Evolutionary conservation across 2,888 invertebrate genomes (phyloP).

Genomic region (Spatulosminthurus flaviceps): DNA sequence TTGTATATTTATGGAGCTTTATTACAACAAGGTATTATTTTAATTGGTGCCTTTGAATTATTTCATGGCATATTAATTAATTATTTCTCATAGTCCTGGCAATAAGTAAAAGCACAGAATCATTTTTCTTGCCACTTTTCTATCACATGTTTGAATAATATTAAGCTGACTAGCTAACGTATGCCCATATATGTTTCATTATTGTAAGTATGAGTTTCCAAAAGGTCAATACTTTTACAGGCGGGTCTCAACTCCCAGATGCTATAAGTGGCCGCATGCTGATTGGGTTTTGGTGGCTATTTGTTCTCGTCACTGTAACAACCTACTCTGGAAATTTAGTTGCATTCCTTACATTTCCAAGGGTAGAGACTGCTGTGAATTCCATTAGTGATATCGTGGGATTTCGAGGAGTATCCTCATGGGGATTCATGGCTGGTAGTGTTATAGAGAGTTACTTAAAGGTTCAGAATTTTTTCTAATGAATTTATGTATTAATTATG

Average conservation of each 20-base stretch:
- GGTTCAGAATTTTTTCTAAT: slow-evolving; percentile 65
- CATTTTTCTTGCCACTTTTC: not conserved
- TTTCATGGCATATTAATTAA: slow-evolving; percentile 9
- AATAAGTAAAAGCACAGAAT: too few relatives aligned
- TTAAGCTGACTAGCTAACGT: too few relatives aligned
- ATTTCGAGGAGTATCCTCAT: slow-evolving; percentile 70
- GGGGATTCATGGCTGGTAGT: slow-evolving; percentile 81
- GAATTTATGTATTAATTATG: not conserved
- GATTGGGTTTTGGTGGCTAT: slow-evolving; percentile 91
- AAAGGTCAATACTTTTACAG: too few relatives aligned
- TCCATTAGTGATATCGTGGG: slow-evolving; percentile 74
- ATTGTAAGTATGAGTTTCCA: too few relatives aligned
- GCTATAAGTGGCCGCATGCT: slow-evolving; percentile 87
- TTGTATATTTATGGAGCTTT: slow-evolving; percentile 93
- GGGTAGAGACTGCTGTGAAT: slow-evolving; percentile 77
- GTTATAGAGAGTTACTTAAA: slow-evolving; percentile 75
- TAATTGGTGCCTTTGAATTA: not conserved
- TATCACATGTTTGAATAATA: too few relatives aligned
- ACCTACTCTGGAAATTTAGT: slow-evolving; percentile 93
- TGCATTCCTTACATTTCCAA: slow-evolving; percentile 90
- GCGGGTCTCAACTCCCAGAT: slow-evolving; percentile 85
- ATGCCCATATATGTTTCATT: too few relatives aligned
- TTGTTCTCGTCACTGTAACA: slow-evolving; percentile 86
- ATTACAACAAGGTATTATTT: slow-evolving; percentile 81
- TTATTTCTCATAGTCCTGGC: too few relatives aligned